Evolutionary conservation across 1,140 invertebrate genomes (phyloP), one percentile per base, ranked within the genome.

Genomic region (Pseudomyrmex pallidus): DNA sequence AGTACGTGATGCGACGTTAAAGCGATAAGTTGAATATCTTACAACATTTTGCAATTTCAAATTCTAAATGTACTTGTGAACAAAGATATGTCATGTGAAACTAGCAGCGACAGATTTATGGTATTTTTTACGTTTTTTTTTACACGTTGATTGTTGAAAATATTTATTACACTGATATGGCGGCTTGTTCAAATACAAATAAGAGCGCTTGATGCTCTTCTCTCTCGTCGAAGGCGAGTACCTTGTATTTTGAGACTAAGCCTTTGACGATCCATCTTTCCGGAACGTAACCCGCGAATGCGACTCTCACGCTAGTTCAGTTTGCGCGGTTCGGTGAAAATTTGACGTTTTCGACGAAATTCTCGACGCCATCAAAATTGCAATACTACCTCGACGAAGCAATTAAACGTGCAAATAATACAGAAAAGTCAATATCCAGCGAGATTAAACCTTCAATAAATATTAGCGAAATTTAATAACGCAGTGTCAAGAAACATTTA

Each of bases 241-340:
- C 64, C 78, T 80, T 85, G 80, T 88, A 88, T 83, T 68, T 44
- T 25, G 54, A 35, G 56, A 48, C 82, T 85, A 90, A 91, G 86
- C 85, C 85, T 86, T 83, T 74, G 88, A 82, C 85, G 88, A 91
- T 91, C 88, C 85, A 59, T 78, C 86, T 64, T 74, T 61, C 56
- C 20, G 5, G 74, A 61, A 85, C 91, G 89, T 91, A 90, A 91
- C 86, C 77, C 56, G 35, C 7, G 87, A 90, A 90, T 90, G 50
- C 78, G 62, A 59, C 59, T 17, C 35, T 52, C 52, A 35, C 35
- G 35, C 35, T 35, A 35, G 72, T 13, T 22, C 52, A 48, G 12
- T 17, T 72, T 13, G 12, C 25, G 4, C 13, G 15, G 20, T 2
- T 20, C 10, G n/a, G 0, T 20, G 35, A 70, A 20, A 50, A 46